Evolutionary conservation across 2,113 vertebrate species (phyloP), one percentile per base, ranked within the genome.

Genomic region (Lampris incognitus): DNA sequence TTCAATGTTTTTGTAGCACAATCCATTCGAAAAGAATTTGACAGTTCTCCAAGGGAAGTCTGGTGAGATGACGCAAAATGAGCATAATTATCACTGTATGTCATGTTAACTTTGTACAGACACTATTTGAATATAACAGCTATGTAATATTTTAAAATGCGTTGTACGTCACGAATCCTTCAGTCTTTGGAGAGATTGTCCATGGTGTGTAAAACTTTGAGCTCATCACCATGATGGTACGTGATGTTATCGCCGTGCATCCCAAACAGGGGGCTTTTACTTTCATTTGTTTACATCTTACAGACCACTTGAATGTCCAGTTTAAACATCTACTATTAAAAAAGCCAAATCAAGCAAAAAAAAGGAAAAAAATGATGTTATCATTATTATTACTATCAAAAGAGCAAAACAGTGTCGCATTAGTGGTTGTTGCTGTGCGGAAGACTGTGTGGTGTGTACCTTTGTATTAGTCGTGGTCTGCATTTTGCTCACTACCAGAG

Each of bases 271-370:
- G 69, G 70, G 62, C 71, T 69, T 55, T 36, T 71, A 50, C 76
- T 63, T 73, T 85, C 67, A 82, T 90, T 62, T 38, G 91, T 93
- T 92, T 92, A 91, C 92, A 91, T 91, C 86, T 88, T 88, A 82
- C 88, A 91, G 92, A 93, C 92, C 90, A 90, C 83, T 78, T 93
- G 92, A 92, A 93, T 93, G 92, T 93, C 69, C 67, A 82, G 73
- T 37, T 1, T 46, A 49, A 72, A 36, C 39, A 24, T 24, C 24
- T 24, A 24, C 6, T 63, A 54, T 84, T 85, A 50, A 69, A 85
- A 24, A 82, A 73, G 78, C 79, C 75, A 84, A 82, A 88, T 73
- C 3, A 44, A 82, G 66, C 56, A 82, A 84, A 57, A 66, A 78
- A 69, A 74, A 65, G 57, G 24, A 48, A 38, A 24, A 69, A 54